Evolutionary conservation across 2,888 invertebrate species (phyloP), one percentile per base, ranked within the genome.

Genomic region (Xanthorhoe designata): DNA sequence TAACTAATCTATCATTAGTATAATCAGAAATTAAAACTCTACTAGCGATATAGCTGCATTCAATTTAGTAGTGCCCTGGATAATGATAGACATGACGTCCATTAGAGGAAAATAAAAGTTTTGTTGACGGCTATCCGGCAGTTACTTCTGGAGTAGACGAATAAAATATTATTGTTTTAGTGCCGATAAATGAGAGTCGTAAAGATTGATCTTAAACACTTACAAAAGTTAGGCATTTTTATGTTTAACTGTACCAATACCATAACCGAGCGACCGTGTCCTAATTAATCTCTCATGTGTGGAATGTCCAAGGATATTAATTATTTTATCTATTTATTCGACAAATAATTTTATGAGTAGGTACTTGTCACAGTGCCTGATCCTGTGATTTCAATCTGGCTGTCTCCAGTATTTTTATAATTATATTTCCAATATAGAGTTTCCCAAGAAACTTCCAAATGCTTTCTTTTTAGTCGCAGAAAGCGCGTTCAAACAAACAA

Each of bases 71-170:
- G 55, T 53, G 61, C 64, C 61, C 70, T 69, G 70, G 71, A 70
- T 68, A 3, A 58, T 66, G 68, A 70, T 66, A 70, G 70, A 63
- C 64, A 70, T 72, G 73, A 71, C 73, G 75, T 73, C 73, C 71
- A 75, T 76, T 72, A 71, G 62, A 64, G 62, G 60, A 57, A 61
- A 71, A 71, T 73, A 63, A 74, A 77, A 81, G 57, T 80, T 80
- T 81, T 81, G 79, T 80, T 76, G 77, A 73, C 73, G 53, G 17
- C 59, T 54, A 70, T 73, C 71, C 69, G 63, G 52, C 61, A 1
- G 24, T 19, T 54, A 58, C 52, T 56, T 51, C 15, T 53, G 64
- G 47, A 59, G 56, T 50, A 29, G 29, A 9, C 42, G 55, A 61
- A 68, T 64, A 58, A 62, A 65, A 65, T 63, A 57, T 67, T 61